Percentiles rank a stretch among this genome's conserved stretches.
Evolutionary conservation across 1,140 invertebrate species (phyloP).

Genomic region (Megathymus violae): DNA sequence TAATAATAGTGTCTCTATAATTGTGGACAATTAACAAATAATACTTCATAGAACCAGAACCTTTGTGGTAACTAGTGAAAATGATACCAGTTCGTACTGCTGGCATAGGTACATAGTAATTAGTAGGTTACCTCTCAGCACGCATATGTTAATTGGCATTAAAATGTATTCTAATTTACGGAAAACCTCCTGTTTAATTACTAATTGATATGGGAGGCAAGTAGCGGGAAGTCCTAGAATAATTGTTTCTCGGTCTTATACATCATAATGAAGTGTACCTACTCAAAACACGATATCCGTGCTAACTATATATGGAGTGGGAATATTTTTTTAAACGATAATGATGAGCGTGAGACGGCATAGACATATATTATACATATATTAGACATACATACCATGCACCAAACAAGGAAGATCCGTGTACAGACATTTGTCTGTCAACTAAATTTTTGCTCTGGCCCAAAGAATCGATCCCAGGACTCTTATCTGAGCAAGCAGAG

Average conservation of each 20-base stretch:
- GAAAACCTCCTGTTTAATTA: conserved; percentile 43
- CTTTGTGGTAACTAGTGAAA: neutral
- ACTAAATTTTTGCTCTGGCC: no score
- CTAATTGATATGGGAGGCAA: conserved; percentile 46
- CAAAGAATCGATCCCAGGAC: no score
- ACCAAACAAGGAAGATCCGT: no score
- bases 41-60: neutral
- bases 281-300: conserved; percentile 8
- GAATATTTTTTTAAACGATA: conserved; percentile 30
- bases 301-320: neutral
- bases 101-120: conserved; percentile 46
- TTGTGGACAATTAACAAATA: no score
- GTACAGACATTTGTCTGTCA: no score
- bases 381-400: no score
- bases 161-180: conserved; percentile 52
- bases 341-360: no score
- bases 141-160: conserved; percentile 48
- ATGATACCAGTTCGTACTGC: conserved; percentile 15
- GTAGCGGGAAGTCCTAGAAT: conserved; percentile 37
- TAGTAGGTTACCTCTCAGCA: conserved; percentile 42
- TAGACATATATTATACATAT: no score
- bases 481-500: no score
- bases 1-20: no score
- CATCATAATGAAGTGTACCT: conserved; percentile 29
- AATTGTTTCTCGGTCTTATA: conserved; percentile 26